phyloP scores from a whole-genome alignment of 2,113 vertebrate species.

The Phoenicopterus ruber region DNA sequence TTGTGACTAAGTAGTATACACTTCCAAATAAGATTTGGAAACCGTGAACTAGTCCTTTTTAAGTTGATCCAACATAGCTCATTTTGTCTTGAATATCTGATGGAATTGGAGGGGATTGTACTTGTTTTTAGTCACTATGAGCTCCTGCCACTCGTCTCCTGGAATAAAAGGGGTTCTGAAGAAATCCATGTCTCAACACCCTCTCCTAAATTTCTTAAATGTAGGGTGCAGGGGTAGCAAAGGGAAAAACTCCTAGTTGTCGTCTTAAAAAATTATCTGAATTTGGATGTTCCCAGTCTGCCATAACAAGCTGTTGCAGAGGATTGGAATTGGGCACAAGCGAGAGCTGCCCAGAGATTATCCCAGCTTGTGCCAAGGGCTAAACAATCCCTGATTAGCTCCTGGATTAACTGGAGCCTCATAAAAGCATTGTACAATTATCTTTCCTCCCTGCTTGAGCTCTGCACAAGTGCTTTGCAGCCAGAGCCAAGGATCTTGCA shows the following conservation, averaged over 20 bases:
- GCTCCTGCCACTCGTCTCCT: background rate
- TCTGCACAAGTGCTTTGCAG: background rate
- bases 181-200: accelerated
- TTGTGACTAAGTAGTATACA: background rate
- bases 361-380: background rate
- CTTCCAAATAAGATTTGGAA: background rate
- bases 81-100: background rate
- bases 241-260: background rate
- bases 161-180: background rate
- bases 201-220: background rate
- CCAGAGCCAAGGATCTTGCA: background rate
- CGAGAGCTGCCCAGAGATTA: background rate
- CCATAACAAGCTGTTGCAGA: background rate
- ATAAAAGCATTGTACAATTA: background rate
- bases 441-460: background rate
- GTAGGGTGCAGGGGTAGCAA: background rate
- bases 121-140: background rate
- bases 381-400: background rate
- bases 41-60: background rate
- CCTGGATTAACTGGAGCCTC: background rate
- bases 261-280: background rate
- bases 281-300: background rate
- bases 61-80: background rate
- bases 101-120: background rate
- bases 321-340: background rate